These are phyloP conservation scores for Charaxes varanes DNA, from an alignment of 1,140 invertebrate genomes.

Conservation along the genomic window DNA sequence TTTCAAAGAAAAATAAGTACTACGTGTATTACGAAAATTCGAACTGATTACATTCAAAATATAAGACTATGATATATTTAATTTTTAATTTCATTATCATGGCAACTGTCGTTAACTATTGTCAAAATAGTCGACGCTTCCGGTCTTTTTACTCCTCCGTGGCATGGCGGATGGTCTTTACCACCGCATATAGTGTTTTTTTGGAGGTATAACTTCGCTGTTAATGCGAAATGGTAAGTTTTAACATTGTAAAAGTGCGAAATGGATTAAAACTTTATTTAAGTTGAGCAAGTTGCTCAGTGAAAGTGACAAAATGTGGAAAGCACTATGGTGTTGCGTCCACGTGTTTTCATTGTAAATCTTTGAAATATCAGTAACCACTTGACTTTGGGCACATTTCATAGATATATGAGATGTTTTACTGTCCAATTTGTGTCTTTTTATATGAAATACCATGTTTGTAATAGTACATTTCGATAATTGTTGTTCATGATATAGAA, in stretches of 20 bases:
- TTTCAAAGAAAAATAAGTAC: no score
- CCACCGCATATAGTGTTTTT: constrained; percentile 65
- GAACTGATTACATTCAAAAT: no score
- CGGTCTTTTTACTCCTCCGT: constrained; percentile 73
- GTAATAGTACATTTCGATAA: no score
- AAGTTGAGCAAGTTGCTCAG: constrained; percentile 22
- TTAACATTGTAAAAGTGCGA: constrained; percentile 26
- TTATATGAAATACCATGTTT: background rate
- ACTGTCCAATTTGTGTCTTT: background rate
- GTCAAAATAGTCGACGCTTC: constrained; percentile 50
- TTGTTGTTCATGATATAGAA: no score
- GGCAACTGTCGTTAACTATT: constrained; percentile 45
- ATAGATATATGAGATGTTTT: background rate
- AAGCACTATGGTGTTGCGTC: constrained; percentile 23
- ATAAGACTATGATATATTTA: background rate
- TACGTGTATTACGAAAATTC: no score
- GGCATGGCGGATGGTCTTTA: constrained; percentile 73
- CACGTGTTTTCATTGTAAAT: constrained; percentile 50
- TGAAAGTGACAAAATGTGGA: constrained; percentile 31
- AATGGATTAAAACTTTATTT: constrained; percentile 10
- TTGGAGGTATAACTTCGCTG: constrained; percentile 66
- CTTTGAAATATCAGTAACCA: constrained; percentile 23
- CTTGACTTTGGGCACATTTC: constrained; percentile 19
- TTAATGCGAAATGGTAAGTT: constrained; percentile 72
- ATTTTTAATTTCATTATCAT: constrained; percentile 11